Evolutionary conservation across 2,797 vertebrate species (phyloP).

Genomic region (Danio kyathit): DNA sequence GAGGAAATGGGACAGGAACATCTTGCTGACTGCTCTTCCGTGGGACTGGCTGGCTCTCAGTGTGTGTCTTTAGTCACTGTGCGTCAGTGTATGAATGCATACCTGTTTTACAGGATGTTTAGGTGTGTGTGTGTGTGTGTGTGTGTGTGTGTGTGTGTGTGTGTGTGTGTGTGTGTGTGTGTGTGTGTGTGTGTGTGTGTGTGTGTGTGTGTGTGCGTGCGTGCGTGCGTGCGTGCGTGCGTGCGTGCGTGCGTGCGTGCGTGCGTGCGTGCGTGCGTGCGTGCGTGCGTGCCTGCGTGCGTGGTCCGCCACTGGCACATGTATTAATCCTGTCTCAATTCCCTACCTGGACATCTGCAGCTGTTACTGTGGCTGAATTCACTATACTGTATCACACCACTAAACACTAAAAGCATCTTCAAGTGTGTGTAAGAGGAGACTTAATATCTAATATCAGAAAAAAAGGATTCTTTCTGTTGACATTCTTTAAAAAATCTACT

Average conservation of each 20-base stretch:
- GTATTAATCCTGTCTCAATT: slow-evolving; percentile 51
- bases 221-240: too few relatives aligned
- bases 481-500: too few relatives aligned
- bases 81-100: slow-evolving; percentile 8
- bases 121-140: slow-evolving; percentile 20
- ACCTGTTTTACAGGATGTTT: slow-evolving; percentile 5
- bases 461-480: neutral
- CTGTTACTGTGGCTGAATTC: slow-evolving; percentile 34
- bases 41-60: slow-evolving; percentile 1
- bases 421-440: slow-evolving; percentile 1
- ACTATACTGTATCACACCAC: slow-evolving; percentile 5
- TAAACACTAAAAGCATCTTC: neutral
- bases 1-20: slow-evolving; percentile 35
- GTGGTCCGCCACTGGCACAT: neutral
- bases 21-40: slow-evolving; percentile 51
- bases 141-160: too few relatives aligned
- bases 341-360: slow-evolving; percentile 42
- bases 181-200: too few relatives aligned
- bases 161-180: too few relatives aligned
- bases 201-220: too few relatives aligned
- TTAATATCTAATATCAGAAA: neutral
- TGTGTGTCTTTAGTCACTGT: slow-evolving; percentile 11
- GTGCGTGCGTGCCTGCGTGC: too few relatives aligned
- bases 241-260: too few relatives aligned
- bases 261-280: too few relatives aligned